phyloP scores from a whole-genome alignment of 1,140 invertebrate species.

The Philopotamus ludificatus region DNA sequence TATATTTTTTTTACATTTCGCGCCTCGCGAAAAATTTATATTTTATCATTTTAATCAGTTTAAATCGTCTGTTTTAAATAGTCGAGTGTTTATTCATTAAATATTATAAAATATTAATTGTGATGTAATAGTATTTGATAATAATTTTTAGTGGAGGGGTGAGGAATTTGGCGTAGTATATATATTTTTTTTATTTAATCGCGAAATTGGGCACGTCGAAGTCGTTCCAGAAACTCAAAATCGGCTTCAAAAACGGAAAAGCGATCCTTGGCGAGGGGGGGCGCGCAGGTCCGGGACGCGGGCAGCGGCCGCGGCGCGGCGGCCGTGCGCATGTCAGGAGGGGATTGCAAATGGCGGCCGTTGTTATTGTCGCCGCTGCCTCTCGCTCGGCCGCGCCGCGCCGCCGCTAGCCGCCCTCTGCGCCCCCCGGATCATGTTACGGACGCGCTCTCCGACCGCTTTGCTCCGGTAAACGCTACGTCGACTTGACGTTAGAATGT shows the following conservation, averaged over 20 bases:
- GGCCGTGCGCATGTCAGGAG: constrained; percentile 57
- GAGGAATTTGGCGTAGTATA: too few relatives aligned
- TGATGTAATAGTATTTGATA: not conserved
- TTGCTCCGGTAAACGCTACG: not conserved
- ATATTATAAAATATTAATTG: not conserved
- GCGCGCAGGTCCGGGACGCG: not conserved
- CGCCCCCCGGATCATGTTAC: not conserved
- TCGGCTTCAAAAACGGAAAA: not conserved
- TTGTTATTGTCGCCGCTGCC: constrained; percentile 55
- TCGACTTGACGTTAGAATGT: not conserved
- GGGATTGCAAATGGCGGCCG: constrained; percentile 60
- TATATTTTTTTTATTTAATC: not conserved
- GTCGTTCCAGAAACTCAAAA: not conserved
- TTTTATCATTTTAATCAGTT: too few relatives aligned
- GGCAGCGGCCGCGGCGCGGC: not conserved
- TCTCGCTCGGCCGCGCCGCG: constrained; percentile 4
- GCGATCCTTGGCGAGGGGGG: not conserved
- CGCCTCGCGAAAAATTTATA: too few relatives aligned
- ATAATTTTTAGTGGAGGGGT: not conserved
- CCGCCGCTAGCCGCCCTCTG: not conserved
- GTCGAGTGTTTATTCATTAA: too few relatives aligned
- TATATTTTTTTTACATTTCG: too few relatives aligned
- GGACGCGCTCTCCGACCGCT: not conserved
- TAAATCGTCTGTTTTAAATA: too few relatives aligned
- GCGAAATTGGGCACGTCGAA: not conserved